phyloP scores from a whole-genome alignment of 2,797 vertebrate genomes.

The Ptychobarbus kaznakovi region DNA sequence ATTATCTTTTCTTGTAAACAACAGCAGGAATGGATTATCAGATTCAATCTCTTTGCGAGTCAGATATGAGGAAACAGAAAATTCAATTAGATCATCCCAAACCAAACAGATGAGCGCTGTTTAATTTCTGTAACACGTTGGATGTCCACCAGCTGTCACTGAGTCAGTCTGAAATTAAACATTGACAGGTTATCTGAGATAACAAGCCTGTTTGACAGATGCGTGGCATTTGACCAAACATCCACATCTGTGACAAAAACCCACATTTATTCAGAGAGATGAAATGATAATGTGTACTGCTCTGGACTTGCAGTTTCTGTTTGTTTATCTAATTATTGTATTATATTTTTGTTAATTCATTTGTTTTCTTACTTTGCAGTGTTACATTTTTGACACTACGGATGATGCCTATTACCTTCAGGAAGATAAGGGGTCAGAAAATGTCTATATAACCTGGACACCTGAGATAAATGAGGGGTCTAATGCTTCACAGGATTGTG shows the following conservation, averaged over 20 bases:
- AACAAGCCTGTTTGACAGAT: conserved; percentile 51
- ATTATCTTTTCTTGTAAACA: conserved; percentile 33
- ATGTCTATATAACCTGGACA: neutral
- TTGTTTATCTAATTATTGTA: neutral
- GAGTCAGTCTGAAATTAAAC: conserved; percentile 34
- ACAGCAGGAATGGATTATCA: conserved; percentile 38
- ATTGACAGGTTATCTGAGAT: conserved; percentile 33
- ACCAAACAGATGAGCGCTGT: conserved; percentile 43
- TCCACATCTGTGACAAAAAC: conserved; percentile 37
- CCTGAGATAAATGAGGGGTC: neutral
- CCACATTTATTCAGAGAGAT: neutral
- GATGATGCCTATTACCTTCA: neutral
- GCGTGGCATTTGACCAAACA: conserved; percentile 55
- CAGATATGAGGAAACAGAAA: conserved; percentile 31
- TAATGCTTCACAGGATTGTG: neutral
- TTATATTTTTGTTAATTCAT: neutral
- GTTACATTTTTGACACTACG: neutral
- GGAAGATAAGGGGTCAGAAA: neutral
- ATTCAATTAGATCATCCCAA: conserved; percentile 40
- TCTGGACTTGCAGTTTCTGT: neutral
- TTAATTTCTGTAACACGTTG: conserved; percentile 31
- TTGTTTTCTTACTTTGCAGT: neutral
- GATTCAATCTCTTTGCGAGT: conserved; percentile 27
- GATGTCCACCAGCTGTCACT: conserved; percentile 41
- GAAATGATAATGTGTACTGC: neutral